Evolutionary conservation across 2,888 invertebrate genomes (phyloP), one percentile per base, ranked within the genome.

Genomic region (Tenthredo amoena): DNA sequence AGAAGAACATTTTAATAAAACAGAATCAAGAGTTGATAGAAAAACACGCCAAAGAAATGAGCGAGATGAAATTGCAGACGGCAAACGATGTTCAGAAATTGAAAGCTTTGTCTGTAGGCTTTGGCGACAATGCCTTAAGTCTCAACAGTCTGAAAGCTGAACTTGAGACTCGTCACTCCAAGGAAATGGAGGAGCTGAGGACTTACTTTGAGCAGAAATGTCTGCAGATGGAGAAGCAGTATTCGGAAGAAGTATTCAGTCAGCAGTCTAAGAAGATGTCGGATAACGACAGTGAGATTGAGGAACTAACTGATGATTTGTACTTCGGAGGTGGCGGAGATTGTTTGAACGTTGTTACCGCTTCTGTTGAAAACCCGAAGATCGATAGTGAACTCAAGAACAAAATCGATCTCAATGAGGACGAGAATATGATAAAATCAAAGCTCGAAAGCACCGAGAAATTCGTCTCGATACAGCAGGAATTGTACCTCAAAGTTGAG

Each of bases 201-300:
- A 96, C 95, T 12, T 97, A 97, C 90, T 97, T 97, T 91, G 97
- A 97, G 90, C 95, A 96, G 90, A 97, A 97, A 91, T 97, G 97
- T 91, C 95, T 96, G 0, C 97, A 97, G 89, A 95, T 97, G 93
- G 97, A 97, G 91, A 96, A 97, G 90, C 96, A 97, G 96, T 97
- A 95, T 91, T 96, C 96, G 0, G 96, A 96, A 89, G 96, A 96
- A 89, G 94, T 96, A 10, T 96, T 96, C 89, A 96, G 96, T 87
- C 96, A 96, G 88, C 96, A 96, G 77, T 96, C 96, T 31, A 95
- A 95, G 86, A 95, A 95, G 89, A 93, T 95, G 91, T 95, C 95
- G 6, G 92, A 93, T 15, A 94, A 93, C 82, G 92, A 93, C 84
- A 93, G 92, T 81, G 92, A 93, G 72, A 89, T 91, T 31, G 93